Conservation (phyloP, 2,113 vertebrate species). For the Amphiprion ocellaris region DNA sequence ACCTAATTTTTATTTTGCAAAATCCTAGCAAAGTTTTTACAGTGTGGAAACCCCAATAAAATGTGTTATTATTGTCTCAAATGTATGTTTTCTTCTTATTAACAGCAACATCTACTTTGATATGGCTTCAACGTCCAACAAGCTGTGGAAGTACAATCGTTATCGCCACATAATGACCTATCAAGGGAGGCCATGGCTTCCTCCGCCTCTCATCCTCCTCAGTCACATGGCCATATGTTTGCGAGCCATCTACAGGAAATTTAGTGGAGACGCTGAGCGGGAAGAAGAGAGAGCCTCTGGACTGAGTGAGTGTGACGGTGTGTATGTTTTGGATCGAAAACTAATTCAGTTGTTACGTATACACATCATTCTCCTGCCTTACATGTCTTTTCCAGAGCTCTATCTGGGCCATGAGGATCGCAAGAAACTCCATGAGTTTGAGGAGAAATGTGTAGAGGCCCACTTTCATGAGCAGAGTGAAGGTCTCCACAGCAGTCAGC, state of each 20-base stretch:
- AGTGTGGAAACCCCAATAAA: neutral
- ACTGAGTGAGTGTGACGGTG: slow-evolving; percentile 88
- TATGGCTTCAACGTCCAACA: slow-evolving; percentile 92
- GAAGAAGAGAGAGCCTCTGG: slow-evolving; percentile 88
- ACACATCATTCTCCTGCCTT: neutral
- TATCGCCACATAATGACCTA: slow-evolving; percentile 98
- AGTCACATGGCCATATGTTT: slow-evolving; percentile 87
- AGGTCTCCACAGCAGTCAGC: slow-evolving; percentile 81
- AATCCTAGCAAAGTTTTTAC: neutral
- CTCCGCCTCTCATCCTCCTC: slow-evolving; percentile 92
- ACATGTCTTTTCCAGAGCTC: slow-evolving; percentile 84
- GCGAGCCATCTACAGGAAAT: slow-evolving; percentile 82
- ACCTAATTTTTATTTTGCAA: neutral
- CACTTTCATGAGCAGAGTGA: slow-evolving; percentile 91
- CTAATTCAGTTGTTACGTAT: neutral
- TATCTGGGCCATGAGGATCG: slow-evolving; percentile 90
- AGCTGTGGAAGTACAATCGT: slow-evolving; percentile 97
- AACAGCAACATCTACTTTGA: slow-evolving; percentile 93
- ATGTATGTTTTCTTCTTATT: neutral
- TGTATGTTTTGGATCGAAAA: slow-evolving; percentile 16
- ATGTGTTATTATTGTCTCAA: neutral
- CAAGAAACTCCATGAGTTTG: slow-evolving; percentile 96
- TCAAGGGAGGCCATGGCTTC: slow-evolving; percentile 93
- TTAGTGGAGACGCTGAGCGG: slow-evolving; percentile 76
- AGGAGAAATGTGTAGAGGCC: slow-evolving; percentile 91